These are phyloP conservation scores for Scrobipalpa atriplicella DNA, from an alignment of 2,888 invertebrate genomes.

Conservation along the genomic window DNA sequence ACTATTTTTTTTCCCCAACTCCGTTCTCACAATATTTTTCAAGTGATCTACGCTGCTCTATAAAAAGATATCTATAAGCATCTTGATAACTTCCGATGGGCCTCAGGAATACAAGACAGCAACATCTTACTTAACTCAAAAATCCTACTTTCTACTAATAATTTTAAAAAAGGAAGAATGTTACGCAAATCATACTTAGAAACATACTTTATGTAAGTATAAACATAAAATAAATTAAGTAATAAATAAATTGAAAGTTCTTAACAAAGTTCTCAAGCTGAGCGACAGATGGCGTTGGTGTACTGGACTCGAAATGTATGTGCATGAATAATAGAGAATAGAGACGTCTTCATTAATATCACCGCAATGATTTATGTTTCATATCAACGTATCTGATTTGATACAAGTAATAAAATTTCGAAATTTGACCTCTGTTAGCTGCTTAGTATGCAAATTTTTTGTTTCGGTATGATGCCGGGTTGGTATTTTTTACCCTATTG, in stretches of 20 bases:
- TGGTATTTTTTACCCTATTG: no score
- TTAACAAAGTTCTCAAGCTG: conserved; percentile 38
- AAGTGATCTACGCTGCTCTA: no score
- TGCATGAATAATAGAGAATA: conserved; percentile 35
- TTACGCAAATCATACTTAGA: not conserved
- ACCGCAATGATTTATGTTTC: conserved; percentile 35
- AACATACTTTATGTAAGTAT: no score
- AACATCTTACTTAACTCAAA: no score
- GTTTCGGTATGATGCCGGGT: not conserved
- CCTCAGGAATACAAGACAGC: no score
- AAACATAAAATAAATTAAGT: not conserved
- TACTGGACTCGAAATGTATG: conserved; percentile 25
- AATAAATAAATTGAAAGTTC: conserved; percentile 12
- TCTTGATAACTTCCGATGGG: no score
- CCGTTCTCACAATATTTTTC: no score
- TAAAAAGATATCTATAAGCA: no score
- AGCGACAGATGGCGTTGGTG: conserved; percentile 45
- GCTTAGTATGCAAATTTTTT: not conserved
- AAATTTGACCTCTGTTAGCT: not conserved
- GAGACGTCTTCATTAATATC: conserved; percentile 38
- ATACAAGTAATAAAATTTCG: conserved; percentile 5
- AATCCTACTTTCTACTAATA: no score
- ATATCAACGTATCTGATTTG: conserved; percentile 24
- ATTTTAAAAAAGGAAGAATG: no score
- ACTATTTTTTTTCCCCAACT: no score